phyloP scores from a whole-genome alignment of 64 coral and sea anemone genomes.

The Astreopora myriophthalma region DNA sequence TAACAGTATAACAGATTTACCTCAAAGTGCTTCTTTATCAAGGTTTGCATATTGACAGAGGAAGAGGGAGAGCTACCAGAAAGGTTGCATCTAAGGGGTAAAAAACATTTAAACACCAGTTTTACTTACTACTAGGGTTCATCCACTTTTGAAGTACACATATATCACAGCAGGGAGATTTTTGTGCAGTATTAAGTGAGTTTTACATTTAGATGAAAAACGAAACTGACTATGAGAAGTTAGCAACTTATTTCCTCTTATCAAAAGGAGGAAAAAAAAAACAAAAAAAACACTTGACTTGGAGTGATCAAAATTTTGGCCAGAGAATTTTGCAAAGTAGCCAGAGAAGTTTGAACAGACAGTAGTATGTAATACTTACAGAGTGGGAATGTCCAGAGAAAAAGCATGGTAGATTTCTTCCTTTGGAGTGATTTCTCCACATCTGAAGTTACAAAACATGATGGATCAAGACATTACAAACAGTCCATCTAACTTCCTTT shows the following conservation, averaged over 20 bases:
- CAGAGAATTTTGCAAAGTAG: not conserved
- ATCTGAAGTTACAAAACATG: conserved; percentile 17
- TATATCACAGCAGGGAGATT: too few species aligned
- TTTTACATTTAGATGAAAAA: too few species aligned
- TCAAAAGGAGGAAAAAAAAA: too few species aligned
- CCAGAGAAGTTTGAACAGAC: not conserved
- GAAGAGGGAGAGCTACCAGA: conserved; percentile 1
- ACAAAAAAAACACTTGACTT: too few species aligned
- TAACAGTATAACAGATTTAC: not conserved
- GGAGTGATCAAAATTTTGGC: not conserved
- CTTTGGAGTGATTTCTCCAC: conserved; percentile 43
- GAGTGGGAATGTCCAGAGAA: conserved; percentile 57
- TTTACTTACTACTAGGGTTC: not conserved
- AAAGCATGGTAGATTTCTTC: conserved; percentile 71
- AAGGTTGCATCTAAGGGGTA: not conserved
- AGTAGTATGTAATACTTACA: too few species aligned
- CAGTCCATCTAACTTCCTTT: too few species aligned
- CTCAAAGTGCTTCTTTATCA: conserved; percentile 62
- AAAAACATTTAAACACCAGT: not conserved
- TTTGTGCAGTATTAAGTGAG: too few species aligned
- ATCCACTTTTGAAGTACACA: too few species aligned
- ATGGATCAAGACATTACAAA: not conserved
- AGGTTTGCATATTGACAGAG: conserved; percentile 30
- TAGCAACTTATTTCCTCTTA: too few species aligned
- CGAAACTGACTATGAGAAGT: too few species aligned